phyloP scores from a whole-genome alignment of 2,797 vertebrate species.

The Hafferia zeledoni region DNA sequence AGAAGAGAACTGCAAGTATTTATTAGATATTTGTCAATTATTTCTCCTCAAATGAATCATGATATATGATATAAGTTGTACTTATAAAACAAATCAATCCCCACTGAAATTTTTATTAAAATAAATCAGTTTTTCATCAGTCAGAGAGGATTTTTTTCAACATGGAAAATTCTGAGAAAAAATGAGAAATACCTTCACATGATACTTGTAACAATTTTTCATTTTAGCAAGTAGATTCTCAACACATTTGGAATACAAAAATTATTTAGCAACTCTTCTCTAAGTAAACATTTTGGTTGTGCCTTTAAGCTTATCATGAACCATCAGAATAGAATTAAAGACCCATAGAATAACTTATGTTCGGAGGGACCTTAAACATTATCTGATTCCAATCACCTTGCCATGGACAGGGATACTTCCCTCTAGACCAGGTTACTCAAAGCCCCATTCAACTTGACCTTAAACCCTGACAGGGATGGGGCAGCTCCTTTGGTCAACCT shows the following conservation, averaged over 20 bases:
- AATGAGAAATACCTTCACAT: neutral
- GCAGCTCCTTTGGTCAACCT: neutral
- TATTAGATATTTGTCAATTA: neutral
- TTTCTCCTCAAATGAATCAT: neutral
- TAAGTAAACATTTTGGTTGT: neutral
- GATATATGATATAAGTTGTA: neutral
- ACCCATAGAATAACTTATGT: neutral
- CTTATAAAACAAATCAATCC: neutral
- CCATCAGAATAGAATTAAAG: neutral
- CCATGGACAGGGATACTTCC: neutral
- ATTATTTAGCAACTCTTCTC: neutral
- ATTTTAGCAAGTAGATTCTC: neutral
- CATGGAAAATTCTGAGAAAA: neutral
- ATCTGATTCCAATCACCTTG: neutral
- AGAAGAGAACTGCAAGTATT: neutral
- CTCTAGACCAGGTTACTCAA: fast-evolving
- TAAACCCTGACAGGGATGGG: neutral
- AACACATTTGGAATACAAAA: neutral
- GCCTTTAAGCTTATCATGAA: neutral
- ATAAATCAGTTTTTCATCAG: neutral
- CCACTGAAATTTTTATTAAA: neutral
- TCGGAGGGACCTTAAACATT: neutral
- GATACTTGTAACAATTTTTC: neutral
- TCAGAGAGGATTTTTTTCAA: neutral
- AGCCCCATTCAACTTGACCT: neutral